Conservation (phyloP, 1,140 invertebrate genomes). For the Anthonomus grandis region DNA sequence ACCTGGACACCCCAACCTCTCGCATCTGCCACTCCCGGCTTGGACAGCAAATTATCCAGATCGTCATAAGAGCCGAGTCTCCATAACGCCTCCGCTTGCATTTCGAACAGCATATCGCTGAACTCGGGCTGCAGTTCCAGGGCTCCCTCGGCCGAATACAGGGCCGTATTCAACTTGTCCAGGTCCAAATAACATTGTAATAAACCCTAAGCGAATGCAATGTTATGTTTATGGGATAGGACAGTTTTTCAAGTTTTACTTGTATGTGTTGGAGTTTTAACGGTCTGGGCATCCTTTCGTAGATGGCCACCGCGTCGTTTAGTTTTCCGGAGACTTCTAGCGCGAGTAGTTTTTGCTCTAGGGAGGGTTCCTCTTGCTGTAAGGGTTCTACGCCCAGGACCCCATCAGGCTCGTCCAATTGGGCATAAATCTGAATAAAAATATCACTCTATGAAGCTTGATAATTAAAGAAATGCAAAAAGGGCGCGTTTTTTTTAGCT, state of each 20-base stretch:
- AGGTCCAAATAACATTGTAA: constrained; percentile 72
- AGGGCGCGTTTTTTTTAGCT: no score
- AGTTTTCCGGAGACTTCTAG: constrained; percentile 71
- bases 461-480: neutral
- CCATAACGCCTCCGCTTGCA: constrained; percentile 84
- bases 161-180: constrained; percentile 73
- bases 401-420: constrained; percentile 73
- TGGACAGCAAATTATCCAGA: constrained; percentile 60
- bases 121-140: constrained; percentile 49
- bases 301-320: constrained; percentile 72
- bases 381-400: constrained; percentile 65
- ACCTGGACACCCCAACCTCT: constrained; percentile 61
- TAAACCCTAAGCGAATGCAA: constrained; percentile 52
- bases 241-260: constrained; percentile 27
- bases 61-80: constrained; percentile 78
- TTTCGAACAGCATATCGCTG: constrained; percentile 56
- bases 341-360: constrained; percentile 67
- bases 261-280: constrained; percentile 56
- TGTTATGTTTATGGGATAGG: neutral
- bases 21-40: constrained; percentile 50
- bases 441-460: neutral
- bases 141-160: constrained; percentile 62
- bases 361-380: constrained; percentile 62
- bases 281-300: constrained; percentile 65
- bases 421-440: constrained; percentile 61